Conservation (phyloP, 2,797 vertebrate species). For the Neomorphus geoffroyi region DNA sequence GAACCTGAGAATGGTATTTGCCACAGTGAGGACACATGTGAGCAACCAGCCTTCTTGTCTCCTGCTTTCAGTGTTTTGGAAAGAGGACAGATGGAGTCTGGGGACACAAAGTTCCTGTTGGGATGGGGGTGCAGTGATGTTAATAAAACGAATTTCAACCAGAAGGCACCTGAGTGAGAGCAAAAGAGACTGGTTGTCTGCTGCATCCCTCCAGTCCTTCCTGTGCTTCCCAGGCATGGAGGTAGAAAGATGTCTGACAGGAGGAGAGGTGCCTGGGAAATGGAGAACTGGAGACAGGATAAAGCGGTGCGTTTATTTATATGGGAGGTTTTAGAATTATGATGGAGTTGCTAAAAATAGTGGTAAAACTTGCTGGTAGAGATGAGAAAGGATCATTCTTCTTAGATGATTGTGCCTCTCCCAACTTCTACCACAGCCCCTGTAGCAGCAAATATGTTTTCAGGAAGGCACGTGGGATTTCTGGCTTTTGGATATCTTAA, state of each 20-base stretch:
- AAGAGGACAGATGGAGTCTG: not conserved
- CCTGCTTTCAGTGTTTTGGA: not conserved
- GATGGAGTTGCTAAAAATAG: not conserved
- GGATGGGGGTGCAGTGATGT: not conserved
- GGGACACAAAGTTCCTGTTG: not conserved
- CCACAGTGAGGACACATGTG: accelerated
- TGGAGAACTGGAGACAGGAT: not conserved
- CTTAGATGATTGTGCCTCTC: not conserved
- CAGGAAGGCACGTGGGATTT: not conserved
- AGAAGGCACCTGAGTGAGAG: not conserved
- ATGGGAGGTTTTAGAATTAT: not conserved
- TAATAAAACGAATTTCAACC: not conserved
- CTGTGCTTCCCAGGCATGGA: not conserved
- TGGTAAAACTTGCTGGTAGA: not conserved
- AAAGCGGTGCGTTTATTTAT: not conserved
- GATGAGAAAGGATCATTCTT: not conserved
- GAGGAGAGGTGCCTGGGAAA: accelerated
- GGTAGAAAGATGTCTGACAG: not conserved
- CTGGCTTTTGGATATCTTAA: not conserved
- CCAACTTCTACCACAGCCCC: not conserved
- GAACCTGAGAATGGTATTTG: not conserved
- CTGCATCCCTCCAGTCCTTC: not conserved
- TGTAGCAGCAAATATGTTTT: not conserved
- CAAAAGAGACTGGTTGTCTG: not conserved
- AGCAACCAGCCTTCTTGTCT: not conserved